A percentile compares a stretch with the other conserved stretches of the same genome.
phyloP scores from a whole-genome alignment of 1,140 invertebrate species.

The Papilio helenus region DNA sequence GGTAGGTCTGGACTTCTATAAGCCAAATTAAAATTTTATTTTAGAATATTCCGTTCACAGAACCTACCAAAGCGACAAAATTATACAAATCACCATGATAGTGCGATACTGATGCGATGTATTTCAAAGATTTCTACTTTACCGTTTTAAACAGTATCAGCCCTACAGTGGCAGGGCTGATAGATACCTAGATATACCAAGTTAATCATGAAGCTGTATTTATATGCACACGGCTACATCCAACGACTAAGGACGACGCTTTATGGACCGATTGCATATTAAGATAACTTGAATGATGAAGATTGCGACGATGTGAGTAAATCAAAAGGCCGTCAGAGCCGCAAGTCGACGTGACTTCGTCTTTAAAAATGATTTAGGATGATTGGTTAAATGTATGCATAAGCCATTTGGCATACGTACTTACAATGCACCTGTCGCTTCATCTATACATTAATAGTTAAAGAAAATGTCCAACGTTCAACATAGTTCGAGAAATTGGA shows the following conservation, averaged over 20 bases:
- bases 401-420: not conserved
- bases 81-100: too few species aligned
- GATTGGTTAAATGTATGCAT: not conserved
- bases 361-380: not conserved
- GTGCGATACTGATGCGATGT: too few species aligned
- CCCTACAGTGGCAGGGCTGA: not conserved
- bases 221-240: conserved; percentile 4
- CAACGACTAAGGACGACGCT: conserved; percentile 17
- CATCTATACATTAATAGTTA: not conserved
- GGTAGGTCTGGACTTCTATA: not conserved
- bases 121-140: not conserved
- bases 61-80: not conserved
- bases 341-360: conserved; percentile 15
- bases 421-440: not conserved
- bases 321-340: conserved; percentile 25
- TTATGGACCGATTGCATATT: conserved; percentile 34
- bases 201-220: not conserved
- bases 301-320: conserved; percentile 28
- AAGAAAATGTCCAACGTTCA: not conserved
- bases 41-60: not conserved
- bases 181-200: not conserved
- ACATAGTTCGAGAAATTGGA: not conserved
- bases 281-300: conserved; percentile 34
- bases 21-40: not conserved
- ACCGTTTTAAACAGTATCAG: not conserved